Percentiles rank a stretch among this genome's conserved stretches.
These are phyloP conservation scores for Pantala flavescens DNA, from an alignment of 1,140 invertebrate species.

Conservation along the genomic window DNA sequence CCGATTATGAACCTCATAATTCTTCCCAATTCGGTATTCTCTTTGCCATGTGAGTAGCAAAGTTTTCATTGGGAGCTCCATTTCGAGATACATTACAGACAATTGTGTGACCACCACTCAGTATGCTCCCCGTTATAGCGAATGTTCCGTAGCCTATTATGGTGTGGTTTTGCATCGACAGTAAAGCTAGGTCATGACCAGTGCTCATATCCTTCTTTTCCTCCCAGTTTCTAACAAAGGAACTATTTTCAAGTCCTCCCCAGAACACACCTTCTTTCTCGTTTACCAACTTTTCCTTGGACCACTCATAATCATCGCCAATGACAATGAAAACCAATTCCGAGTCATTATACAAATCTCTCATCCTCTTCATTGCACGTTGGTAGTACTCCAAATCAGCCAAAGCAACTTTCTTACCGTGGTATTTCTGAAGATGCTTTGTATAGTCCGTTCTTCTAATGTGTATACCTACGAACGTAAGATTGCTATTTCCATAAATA, in stretches of 20 bases:
- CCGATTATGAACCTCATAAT: too few species aligned
- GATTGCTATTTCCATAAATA: not conserved
- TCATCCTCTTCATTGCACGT: not conserved
- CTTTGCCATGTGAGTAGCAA: too few species aligned
- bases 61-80: too few species aligned
- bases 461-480: not conserved
- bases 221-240: not conserved
- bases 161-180: not conserved
- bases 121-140: not conserved
- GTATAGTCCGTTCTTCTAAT: not conserved
- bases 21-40: too few species aligned
- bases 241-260: not conserved
- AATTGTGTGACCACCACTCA: not conserved
- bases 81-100: not conserved
- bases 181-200: not conserved
- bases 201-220: not conserved
- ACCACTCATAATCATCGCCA: not conserved
- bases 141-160: not conserved
- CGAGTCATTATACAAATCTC: not conserved
- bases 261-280: not conserved
- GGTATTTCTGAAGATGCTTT: not conserved
- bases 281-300: not conserved
- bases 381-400: not conserved
- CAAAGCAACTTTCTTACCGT: not conserved
- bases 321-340: not conserved